Evolutionary conservation across 2,797 vertebrate species (phyloP).

Genomic region (Triplophysa yarkandensis): DNA sequence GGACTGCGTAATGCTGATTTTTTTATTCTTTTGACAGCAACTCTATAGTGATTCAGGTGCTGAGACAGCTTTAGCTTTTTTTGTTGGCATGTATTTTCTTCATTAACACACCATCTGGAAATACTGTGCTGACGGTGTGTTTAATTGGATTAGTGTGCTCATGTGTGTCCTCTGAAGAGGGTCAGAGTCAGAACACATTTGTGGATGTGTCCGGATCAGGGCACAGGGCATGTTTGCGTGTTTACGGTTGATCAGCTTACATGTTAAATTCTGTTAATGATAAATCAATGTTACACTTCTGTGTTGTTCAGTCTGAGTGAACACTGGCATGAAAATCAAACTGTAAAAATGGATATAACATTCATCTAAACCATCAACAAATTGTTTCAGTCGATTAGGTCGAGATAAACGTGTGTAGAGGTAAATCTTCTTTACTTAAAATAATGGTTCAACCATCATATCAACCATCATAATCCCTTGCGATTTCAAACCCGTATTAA

Average conservation of each 20-base stretch:
- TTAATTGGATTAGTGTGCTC: slow-evolving; percentile 54
- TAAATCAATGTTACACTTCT: background rate
- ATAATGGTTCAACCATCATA: no score
- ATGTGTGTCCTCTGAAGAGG: slow-evolving; percentile 28
- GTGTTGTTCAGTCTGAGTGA: background rate
- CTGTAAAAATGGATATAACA: background rate
- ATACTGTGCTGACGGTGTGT: slow-evolving; percentile 36
- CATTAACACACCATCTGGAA: slow-evolving; percentile 56
- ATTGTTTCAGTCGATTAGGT: no score
- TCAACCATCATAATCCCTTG: no score
- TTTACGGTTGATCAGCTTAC: background rate
- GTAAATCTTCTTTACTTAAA: no score
- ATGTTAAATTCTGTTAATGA: background rate
- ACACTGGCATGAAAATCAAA: background rate
- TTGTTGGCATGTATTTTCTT: slow-evolving; percentile 51
- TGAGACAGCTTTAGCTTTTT: background rate
- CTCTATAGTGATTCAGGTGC: no score
- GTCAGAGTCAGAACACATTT: slow-evolving; percentile 41
- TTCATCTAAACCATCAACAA: background rate
- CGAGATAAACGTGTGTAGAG: no score
- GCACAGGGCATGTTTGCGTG: slow-evolving; percentile 49
- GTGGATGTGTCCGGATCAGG: slow-evolving; percentile 45
- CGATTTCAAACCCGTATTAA: no score
- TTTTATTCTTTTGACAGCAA: no score
- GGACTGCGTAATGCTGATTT: no score